Base-by-base conservation (phyloP, 2,797 vertebrate genomes). In the Calcarius lapponicus region DNA sequence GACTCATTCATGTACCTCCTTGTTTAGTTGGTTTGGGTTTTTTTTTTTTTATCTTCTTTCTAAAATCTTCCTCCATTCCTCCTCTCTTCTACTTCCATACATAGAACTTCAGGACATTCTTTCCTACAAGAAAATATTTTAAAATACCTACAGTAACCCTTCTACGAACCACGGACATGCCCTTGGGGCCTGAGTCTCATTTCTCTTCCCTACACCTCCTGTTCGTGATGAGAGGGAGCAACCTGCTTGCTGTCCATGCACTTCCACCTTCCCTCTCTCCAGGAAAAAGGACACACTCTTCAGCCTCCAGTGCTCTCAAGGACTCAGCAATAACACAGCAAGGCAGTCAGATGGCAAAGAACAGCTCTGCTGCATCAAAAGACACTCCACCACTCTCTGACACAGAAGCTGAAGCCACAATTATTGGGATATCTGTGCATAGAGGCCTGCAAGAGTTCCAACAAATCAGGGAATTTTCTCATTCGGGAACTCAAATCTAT, bases 401-500 rank as follows among this genome's bases (percentile, higher is more conserved):
- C 42, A 45, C 42, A 45, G 42, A 65, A n/a, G 21, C 21, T 45
- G 16, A 25, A 43, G 22, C 22, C 42, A 43, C 42, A 65, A 25
- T 12, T n/a, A 25, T 45, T 45, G 31, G 21, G 31, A n/a, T 2
- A 18, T 13, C 42, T 65, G 31, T 65, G 62, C 42, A 25, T 3
- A 25, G 10, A 65, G 21, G 16, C 31, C 16, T n/a, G 21, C 5
- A 64, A n/a, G 22, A 25, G 11, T 25, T 45, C 22, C 17, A 65
- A 45, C 31, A 13, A 25, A 65, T 25, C 21, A n/a, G 6, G 11
- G 16, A n/a, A 65, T 45, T n/a, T n/a, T n/a, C 42, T n/a, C 8
- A 2, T 45, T 45, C 42, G 2, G 1, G 2, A 45, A 18, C 6
- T 12, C 14, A 43, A 32, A 43, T 7, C 15, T 18, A 4, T 7